A percentile compares a stretch with the other conserved stretches of the same genome.
These are phyloP conservation scores for Odontamblyopus rebecca DNA, from an alignment of 2,797 vertebrate species.

Conservation along the genomic window DNA sequence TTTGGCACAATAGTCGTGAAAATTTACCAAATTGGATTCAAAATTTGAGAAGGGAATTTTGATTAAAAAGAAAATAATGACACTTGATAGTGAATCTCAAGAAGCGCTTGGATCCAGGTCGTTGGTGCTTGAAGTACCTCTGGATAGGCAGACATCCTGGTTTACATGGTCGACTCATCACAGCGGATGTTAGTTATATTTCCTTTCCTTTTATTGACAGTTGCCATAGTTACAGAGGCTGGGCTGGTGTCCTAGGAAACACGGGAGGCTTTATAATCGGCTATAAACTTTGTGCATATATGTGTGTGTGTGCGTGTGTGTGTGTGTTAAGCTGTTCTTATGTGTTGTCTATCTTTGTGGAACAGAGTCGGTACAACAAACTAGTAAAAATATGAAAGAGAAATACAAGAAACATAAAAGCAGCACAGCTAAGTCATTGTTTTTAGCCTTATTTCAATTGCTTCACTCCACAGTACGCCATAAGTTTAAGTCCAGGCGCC, in stretches of 20 bases:
- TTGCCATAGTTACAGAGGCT: conserved; percentile 64
- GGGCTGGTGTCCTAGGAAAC: conserved; percentile 59
- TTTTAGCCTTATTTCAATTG: neutral
- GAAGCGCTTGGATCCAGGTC: too few relatives aligned
- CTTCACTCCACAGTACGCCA: too few relatives aligned
- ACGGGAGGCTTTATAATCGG: conserved; percentile 39
- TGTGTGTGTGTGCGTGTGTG: conserved; percentile 13
- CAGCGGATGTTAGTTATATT: conserved; percentile 32
- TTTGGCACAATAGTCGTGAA: neutral
- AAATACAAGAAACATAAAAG: neutral
- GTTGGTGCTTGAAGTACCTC: neutral
- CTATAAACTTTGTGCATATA: conserved; percentile 35
- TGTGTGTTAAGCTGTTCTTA: conserved; percentile 1
- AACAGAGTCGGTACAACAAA: neutral
- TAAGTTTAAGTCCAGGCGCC: neutral
- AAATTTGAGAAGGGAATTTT: too few relatives aligned
- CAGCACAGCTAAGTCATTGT: neutral
- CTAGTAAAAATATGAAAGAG: neutral
- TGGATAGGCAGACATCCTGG: too few relatives aligned
- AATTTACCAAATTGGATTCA: conserved; percentile 16
- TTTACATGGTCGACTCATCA: conserved; percentile 35
- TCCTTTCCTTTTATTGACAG: conserved; percentile 53
- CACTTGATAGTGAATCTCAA: too few relatives aligned
- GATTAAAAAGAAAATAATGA: too few relatives aligned
- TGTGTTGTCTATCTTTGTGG: neutral